A percentile compares a stretch with the other conserved stretches of the same genome.
Evolutionary conservation across 2,888 invertebrate genomes (phyloP).

Genomic region (Apamea monoglypha): DNA sequence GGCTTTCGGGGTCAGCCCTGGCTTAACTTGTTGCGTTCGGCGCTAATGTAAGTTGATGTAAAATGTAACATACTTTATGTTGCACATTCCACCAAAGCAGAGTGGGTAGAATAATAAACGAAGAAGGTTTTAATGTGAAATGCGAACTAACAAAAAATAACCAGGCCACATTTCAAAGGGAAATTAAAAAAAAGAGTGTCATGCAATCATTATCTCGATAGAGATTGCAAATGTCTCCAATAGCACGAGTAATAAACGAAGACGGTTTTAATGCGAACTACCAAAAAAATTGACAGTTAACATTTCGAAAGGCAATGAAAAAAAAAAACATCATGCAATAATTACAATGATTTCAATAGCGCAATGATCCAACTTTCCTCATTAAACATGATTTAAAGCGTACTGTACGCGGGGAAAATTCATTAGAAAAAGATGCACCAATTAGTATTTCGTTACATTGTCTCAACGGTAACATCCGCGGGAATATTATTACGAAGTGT

Average conservation of each 20-base stretch:
- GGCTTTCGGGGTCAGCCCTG: slow-evolving; percentile 66
- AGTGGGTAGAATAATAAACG: slow-evolving; percentile 22
- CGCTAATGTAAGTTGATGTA: slow-evolving; percentile 64
- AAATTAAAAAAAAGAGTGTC: neutral
- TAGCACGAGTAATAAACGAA: too few relatives aligned
- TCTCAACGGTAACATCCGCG: slow-evolving; percentile 38
- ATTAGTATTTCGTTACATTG: slow-evolving; percentile 51
- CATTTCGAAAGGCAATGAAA: neutral
- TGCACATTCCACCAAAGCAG: slow-evolving; percentile 27
- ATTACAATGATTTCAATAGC: neutral
- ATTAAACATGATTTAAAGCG: neutral
- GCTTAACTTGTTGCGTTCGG: slow-evolving; percentile 82
- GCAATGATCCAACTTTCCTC: neutral
- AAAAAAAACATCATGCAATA: neutral
- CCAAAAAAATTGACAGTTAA: too few relatives aligned
- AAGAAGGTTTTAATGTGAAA: neutral
- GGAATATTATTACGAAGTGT: slow-evolving; percentile 53
- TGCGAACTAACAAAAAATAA: neutral
- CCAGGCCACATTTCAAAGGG: neutral
- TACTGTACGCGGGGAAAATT: neutral
- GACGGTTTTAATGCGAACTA: too few relatives aligned
- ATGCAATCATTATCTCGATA: too few relatives aligned
- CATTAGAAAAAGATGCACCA: slow-evolving; percentile 19
- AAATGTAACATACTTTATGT: slow-evolving; percentile 61
- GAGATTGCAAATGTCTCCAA: too few relatives aligned